Percentiles rank a stretch among this genome's conserved stretches.
phyloP scores from a whole-genome alignment of 2,888 invertebrate genomes.

The Branchellion lobata region DNA sequence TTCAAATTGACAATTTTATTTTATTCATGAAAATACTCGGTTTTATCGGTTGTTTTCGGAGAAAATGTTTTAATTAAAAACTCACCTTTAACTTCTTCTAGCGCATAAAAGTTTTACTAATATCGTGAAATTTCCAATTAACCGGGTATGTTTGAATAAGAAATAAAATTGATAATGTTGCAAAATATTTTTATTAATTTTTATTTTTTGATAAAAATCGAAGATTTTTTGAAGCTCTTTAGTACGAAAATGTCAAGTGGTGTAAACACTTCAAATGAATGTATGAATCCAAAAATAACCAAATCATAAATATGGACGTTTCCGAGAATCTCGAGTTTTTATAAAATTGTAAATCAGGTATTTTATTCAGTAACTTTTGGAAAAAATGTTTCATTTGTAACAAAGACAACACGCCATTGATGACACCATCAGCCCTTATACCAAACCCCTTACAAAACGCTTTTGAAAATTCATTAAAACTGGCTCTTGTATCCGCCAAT shows the following conservation, averaged over 20 bases:
- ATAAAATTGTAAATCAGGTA: neutral
- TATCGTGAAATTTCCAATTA: neutral
- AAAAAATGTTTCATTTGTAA: neutral
- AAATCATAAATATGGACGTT: neutral
- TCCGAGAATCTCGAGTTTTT: neutral
- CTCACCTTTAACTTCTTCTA: constrained; percentile 5
- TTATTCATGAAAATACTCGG: too few species aligned
- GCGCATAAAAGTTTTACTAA: neutral
- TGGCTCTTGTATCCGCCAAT: neutral
- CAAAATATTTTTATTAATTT: neutral
- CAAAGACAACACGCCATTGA: neutral
- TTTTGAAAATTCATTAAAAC: neutral
- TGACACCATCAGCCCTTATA: neutral
- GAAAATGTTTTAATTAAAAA: neutral
- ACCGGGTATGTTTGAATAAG: neutral
- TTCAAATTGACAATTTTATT: neutral
- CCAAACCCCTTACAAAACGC: neutral
- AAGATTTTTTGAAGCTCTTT: too few species aligned
- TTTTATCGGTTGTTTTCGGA: too few species aligned
- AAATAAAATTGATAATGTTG: neutral
- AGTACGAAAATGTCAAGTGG: too few species aligned
- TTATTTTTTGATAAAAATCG: neutral
- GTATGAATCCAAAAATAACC: too few species aligned
- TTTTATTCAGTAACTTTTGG: neutral
- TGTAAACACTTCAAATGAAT: too few species aligned